These are phyloP conservation scores for Acomys russatus DNA, from an alignment of 2,797 vertebrate genomes.

Conservation along the genomic window DNA sequence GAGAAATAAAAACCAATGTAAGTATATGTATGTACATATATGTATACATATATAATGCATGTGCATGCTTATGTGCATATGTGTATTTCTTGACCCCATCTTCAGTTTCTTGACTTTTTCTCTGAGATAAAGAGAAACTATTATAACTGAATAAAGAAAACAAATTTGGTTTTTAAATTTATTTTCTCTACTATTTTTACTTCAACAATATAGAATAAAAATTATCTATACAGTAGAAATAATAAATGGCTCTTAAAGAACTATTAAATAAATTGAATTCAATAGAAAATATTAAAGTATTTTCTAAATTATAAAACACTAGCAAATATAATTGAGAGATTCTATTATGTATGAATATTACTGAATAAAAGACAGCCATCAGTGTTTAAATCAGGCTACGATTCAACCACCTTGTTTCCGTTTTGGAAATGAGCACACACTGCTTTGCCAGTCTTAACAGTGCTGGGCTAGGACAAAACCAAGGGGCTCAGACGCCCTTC, in stretches of 20 bases:
- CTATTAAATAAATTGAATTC: constrained; percentile 18
- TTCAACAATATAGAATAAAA: constrained; percentile 23
- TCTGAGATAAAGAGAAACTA: background rate
- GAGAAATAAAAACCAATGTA: background rate
- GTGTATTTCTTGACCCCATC: background rate
- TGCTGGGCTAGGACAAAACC: background rate
- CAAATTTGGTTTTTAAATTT: constrained; percentile 46
- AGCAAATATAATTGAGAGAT: constrained; percentile 10
- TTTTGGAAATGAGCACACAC: background rate
- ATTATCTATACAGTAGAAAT: constrained; percentile 15
- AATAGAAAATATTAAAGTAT: constrained; percentile 31
- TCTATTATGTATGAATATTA: constrained; percentile 12
- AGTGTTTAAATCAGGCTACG: constrained; percentile 41
- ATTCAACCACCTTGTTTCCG: background rate
- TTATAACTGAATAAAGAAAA: constrained; percentile 52
- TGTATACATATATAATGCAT: background rate
- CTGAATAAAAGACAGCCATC: constrained; percentile 38
- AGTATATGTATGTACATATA: background rate
- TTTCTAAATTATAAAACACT: constrained; percentile 31
- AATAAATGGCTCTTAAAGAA: background rate
- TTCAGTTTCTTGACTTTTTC: background rate
- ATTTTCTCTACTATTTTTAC: background rate
- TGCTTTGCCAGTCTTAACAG: background rate
- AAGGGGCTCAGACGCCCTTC: background rate
- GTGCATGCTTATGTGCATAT: background rate